Conservation (phyloP, 2,113 vertebrate species). For the Prinia subflava region DNA sequence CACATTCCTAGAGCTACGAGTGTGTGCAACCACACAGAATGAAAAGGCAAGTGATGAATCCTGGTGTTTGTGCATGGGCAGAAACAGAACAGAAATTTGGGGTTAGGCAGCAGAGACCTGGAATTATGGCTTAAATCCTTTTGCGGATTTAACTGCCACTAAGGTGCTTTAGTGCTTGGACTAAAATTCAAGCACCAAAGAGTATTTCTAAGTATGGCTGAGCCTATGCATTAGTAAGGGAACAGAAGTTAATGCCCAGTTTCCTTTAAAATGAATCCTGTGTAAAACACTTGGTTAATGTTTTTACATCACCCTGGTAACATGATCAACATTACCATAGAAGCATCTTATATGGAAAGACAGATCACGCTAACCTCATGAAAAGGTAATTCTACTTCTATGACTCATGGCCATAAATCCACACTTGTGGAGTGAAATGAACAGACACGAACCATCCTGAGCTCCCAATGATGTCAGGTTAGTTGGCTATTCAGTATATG, state of each 20-base stretch:
- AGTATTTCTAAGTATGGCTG: background rate
- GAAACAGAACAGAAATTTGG: background rate
- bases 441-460: background rate
- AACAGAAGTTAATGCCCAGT: background rate
- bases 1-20: background rate
- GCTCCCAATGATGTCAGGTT: conserved; percentile 36
- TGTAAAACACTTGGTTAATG: conserved; percentile 17
- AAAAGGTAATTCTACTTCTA: conserved; percentile 65
- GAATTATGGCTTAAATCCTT: background rate
- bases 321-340: conserved; percentile 31
- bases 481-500: background rate
- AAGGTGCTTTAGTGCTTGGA: background rate
- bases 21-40: background rate
- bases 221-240: background rate
- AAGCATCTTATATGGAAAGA: conserved; percentile 48
- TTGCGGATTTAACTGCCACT: background rate
- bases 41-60: background rate
- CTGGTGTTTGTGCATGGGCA: background rate
- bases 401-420: conserved; percentile 63
- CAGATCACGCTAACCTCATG: conserved; percentile 36
- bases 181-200: background rate
- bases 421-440: conserved; percentile 16
- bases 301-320: conserved; percentile 60
- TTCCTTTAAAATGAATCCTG: conserved; percentile 28
- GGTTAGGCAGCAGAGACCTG: background rate